Conservation (phyloP, 2,888 invertebrate species). For the Omphaloscelis lunosa region DNA sequence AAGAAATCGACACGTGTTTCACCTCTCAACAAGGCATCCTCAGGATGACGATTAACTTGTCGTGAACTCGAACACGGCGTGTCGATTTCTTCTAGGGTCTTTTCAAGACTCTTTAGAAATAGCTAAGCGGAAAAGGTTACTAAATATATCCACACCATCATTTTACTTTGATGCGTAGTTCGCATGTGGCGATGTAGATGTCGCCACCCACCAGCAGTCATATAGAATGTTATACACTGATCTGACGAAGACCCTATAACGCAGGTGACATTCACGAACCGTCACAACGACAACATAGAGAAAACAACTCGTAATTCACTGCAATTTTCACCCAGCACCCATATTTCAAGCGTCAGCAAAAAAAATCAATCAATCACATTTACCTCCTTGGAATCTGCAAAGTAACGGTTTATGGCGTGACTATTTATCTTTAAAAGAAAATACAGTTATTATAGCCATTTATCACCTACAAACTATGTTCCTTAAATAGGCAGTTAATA, state of each 20-base stretch:
- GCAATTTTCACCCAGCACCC: conserved; percentile 41
- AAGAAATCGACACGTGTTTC: too few species aligned
- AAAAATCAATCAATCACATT: conserved; percentile 48
- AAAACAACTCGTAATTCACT: conserved; percentile 26
- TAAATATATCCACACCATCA: too few species aligned
- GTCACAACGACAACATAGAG: neutral
- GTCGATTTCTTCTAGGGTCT: too few species aligned
- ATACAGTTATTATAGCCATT: conserved; percentile 63
- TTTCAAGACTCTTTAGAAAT: too few species aligned
- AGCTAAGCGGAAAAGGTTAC: too few species aligned
- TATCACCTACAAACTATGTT: conserved; percentile 58
- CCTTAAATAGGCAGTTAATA: conserved; percentile 63
- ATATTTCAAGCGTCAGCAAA: conserved; percentile 27
- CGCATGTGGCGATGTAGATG: too few species aligned
- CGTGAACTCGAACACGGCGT: too few species aligned
- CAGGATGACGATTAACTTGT: too few species aligned
- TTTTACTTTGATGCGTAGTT: too few species aligned
- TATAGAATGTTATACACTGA: neutral
- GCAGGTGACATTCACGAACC: neutral
- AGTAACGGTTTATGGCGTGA: conserved; percentile 46
- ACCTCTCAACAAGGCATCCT: too few species aligned
- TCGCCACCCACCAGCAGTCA: neutral
- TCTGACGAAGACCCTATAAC: neutral
- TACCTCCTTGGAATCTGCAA: conserved; percentile 23
- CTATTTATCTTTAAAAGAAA: conserved; percentile 60